Base-by-base conservation (phyloP, 1,140 invertebrate species). In the Manduca sexta region DNA sequence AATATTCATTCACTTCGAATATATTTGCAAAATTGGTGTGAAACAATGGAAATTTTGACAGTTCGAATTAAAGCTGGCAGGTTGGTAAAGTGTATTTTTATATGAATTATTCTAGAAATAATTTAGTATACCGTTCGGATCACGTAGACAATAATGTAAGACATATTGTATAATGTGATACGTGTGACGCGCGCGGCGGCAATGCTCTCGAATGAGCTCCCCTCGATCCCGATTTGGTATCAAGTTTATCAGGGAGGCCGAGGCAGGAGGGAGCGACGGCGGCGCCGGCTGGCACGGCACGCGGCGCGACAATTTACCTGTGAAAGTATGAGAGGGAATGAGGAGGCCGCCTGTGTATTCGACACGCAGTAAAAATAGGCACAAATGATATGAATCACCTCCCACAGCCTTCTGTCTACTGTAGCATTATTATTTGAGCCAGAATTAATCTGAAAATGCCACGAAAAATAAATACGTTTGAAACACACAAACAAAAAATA, bases 41-140 rank as follows among this genome's bases (percentile, higher is more conserved):
- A 21, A 49, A 41, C 37, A 45, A 74, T 67, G 61, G 64, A 44
- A 46, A 63, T 59, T 82, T 84, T 84, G 80, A 75, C 78, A 76
- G 63, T 58, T 74, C 71, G 44, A 54, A 67, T 66, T 77, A 71
- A 79, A 69, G 70, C 69, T 80, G 71, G 70, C 80, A 82, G 78
- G 78, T 82, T 52, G 66, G 75, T 72, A 66, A 58, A 51, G 45
- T 52, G 41, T 48, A 55, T 31, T 57, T 52, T 48, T 30, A 12
- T 11, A 37, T 53, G 21, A 21, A 53, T 41, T 45, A 44, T 21
- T 41, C 31, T 18, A 42, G 13, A 14, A 53, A 48, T 43, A 39
- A 44, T 43, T 13, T 29, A 37, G 30, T 41, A 46, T 7, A 46
- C 8, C 7, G 35, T 29, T 17, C 29, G 15, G 44, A 52, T 42